Percentiles rank a stretch among this genome's conserved stretches.
Conservation (phyloP, 2,888 invertebrate genomes). For the Drosophila koepferae region DNA sequence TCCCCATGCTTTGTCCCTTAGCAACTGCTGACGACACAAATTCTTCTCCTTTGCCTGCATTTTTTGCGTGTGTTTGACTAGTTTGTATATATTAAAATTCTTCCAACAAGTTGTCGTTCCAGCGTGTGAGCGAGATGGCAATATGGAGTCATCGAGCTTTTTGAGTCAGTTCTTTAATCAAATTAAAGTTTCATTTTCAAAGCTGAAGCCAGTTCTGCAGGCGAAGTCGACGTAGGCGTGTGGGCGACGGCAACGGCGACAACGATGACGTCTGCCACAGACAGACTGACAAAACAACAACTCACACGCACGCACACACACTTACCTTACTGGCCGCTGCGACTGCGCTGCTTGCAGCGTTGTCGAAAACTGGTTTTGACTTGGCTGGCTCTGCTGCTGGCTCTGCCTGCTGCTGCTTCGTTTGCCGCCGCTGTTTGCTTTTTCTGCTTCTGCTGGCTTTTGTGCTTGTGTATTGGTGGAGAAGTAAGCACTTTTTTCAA, state of each 20-base stretch:
- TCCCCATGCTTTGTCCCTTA: conserved; percentile 32
- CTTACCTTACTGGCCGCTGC: conserved; percentile 66
- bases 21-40: conserved; percentile 7
- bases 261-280: conserved; percentile 31
- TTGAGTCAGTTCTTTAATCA: conserved; percentile 51
- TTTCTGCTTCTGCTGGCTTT: conserved; percentile 25
- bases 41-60: not conserved
- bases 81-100: conserved; percentile 58
- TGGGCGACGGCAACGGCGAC: conserved; percentile 49
- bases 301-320: conserved; percentile 15
- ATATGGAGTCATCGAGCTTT: conserved; percentile 3
- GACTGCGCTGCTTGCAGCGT: conserved; percentile 74
- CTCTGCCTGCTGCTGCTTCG: conserved; percentile 25
- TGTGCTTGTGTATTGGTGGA: conserved; percentile 27
- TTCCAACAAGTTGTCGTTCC: conserved; percentile 61
- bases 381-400: conserved; percentile 32
- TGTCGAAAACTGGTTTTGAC: conserved; percentile 72
- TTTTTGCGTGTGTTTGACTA: conserved; percentile 38
- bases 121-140: not conserved
- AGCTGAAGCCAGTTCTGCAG: conserved; percentile 59
- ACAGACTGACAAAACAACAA: conserved; percentile 36
- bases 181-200: conserved; percentile 67
- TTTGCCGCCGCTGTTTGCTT: conserved; percentile 18
- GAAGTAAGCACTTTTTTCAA: conserved; percentile 52
- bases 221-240: conserved; percentile 48